phyloP scores from a whole-genome alignment of 2,888 invertebrate species.

The Xestia xanthographa region DNA sequence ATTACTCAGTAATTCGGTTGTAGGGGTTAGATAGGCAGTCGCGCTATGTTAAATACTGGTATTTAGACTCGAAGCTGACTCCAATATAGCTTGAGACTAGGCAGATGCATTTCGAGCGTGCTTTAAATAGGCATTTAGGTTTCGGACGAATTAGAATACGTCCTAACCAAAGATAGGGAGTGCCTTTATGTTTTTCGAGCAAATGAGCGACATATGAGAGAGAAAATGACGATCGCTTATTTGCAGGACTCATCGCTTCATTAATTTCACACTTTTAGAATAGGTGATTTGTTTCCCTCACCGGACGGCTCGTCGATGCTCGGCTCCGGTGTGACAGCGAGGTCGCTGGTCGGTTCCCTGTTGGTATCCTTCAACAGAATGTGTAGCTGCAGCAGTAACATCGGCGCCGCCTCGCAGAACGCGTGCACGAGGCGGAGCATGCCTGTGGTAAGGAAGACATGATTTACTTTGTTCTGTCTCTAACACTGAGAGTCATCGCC shows the following conservation, averaged over 20 bases:
- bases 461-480: not conserved
- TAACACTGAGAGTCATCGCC: no score
- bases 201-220: not conserved
- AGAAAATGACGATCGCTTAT: not conserved
- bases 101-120: not conserved
- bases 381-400: conserved; percentile 95
- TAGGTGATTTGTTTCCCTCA: conserved; percentile 50
- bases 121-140: not conserved
- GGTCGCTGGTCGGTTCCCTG: conserved; percentile 75
- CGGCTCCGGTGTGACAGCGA: conserved; percentile 79
- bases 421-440: conserved; percentile 96
- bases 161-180: not conserved
- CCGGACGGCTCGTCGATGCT: conserved; percentile 84
- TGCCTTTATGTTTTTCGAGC: not conserved
- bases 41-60: no score
- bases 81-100: no score
- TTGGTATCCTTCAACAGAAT: conserved; percentile 90
- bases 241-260: not conserved
- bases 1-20: no score
- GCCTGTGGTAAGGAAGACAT: conserved; percentile 76
- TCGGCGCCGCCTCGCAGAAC: conserved; percentile 96
- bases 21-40: no score
- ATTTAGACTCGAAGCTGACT: no score
- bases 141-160: not conserved
- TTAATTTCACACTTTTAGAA: not conserved